phyloP scores from a whole-genome alignment of 2,888 invertebrate genomes.

The Nomada hirtipes region DNA sequence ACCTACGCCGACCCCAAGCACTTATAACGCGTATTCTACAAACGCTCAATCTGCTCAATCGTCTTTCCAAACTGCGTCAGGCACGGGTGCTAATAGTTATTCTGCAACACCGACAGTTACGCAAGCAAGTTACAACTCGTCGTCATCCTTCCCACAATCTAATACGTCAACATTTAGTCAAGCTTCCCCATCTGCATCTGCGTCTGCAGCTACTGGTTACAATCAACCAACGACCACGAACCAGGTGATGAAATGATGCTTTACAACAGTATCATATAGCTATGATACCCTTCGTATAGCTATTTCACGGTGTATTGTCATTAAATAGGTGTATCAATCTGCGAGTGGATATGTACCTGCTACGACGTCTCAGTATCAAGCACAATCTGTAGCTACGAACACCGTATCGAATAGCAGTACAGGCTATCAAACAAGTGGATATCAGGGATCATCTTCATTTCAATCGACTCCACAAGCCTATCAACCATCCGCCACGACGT shows the following conservation, averaged over 20 bases:
- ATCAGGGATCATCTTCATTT: conserved; percentile 81
- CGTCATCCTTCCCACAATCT: conserved; percentile 79
- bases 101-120: conserved; percentile 79
- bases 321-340: conserved; percentile 79
- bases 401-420: conserved; percentile 79
- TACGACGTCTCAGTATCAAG: conserved; percentile 81
- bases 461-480: conserved; percentile 81
- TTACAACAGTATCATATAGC: neutral
- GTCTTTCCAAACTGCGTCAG: conserved; percentile 83
- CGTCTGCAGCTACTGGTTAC: conserved; percentile 78
- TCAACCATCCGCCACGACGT: conserved; percentile 81
- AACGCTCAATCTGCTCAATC: conserved; percentile 85
- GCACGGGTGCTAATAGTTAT: conserved; percentile 84
- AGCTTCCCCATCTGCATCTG: conserved; percentile 78
- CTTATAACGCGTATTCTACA: conserved; percentile 84
- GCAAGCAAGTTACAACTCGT: conserved; percentile 79
- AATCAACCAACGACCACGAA: conserved; percentile 81
- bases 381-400: conserved; percentile 79
- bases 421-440: conserved; percentile 79
- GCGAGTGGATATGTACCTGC: conserved; percentile 80
- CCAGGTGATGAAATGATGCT: conserved; percentile 74
- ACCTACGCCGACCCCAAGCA: conserved; percentile 79
- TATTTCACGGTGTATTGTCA: conserved; percentile 1
- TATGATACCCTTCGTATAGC: too few species aligned
- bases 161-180: conserved; percentile 81